A percentile compares a stretch with the other conserved stretches of the same genome.
Evolutionary conservation across 2,888 invertebrate genomes (phyloP).

Genomic region (Conops quadrifasciatus): DNA sequence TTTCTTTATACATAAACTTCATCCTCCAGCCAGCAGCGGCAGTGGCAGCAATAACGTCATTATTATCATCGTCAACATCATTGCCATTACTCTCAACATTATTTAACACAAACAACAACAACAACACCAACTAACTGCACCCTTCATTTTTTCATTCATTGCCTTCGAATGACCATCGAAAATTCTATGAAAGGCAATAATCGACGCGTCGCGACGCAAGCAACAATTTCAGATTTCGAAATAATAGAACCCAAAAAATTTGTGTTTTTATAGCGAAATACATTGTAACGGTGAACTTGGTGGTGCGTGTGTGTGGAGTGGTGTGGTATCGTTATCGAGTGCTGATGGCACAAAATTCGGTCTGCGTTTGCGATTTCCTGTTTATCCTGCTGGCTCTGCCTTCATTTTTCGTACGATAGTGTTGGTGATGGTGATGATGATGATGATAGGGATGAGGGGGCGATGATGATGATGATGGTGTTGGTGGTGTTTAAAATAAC

Average conservation of each 20-base stretch:
- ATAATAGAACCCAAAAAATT: conserved; percentile 19
- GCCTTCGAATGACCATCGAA: too few species aligned
- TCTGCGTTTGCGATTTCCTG: conserved; percentile 24
- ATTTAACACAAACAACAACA: conserved; percentile 1
- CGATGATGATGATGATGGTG: too few species aligned
- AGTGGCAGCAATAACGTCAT: neutral
- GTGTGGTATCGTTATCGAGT: conserved; percentile 21
- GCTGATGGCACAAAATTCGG: conserved; percentile 27
- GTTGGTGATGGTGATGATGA: neutral
- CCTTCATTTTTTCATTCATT: too few species aligned
- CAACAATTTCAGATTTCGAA: neutral
- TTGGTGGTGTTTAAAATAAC: too few species aligned
- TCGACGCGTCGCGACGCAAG: neutral
- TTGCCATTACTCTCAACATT: neutral
- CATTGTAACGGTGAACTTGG: conserved; percentile 22
- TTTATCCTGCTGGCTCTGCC: conserved; percentile 10
- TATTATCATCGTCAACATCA: neutral
- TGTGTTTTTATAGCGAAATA: conserved; percentile 32
- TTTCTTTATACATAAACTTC: neutral
- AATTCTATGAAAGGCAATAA: conserved; percentile 31
- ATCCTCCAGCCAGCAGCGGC: neutral
- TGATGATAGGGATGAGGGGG: too few species aligned
- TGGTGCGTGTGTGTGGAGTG: conserved; percentile 18
- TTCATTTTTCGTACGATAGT: neutral
- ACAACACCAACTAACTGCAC: conserved; percentile 13